Evolutionary conservation across 2,113 vertebrate species (phyloP), one percentile per base, ranked within the genome.

Genomic region (Erythrolamprus reginae): DNA sequence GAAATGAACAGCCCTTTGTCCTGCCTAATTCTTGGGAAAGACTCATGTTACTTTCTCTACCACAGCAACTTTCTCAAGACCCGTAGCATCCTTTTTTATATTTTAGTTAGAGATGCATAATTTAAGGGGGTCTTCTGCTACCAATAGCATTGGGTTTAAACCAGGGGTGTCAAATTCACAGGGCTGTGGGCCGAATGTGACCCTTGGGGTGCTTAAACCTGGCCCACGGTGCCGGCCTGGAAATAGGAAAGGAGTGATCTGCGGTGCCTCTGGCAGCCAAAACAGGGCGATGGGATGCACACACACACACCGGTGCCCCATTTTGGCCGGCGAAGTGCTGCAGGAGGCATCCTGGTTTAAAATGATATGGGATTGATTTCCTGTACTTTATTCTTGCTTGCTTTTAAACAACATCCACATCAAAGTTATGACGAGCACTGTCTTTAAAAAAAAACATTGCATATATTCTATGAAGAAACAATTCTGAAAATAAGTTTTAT

Each of bases 301-400:
- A 2, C 2, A 6, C 21, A n/a, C n/a, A n/a, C 19, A 1, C 19
- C 21, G 5, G 0, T 55, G 21, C 21, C 55, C 55, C 0, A 1
- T 24, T 56, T 56, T 56, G 23, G 23, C 23, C 55, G 1, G 55
- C 55, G 24, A 56, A 56, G 23, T 24, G 55, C 55, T 56, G 53
- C 53, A 55, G 21, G 53, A 24, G 55, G 7, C 0, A 0, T 24
- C 55, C 55, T 56, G 70, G 33, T 19, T 77, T 38, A 26, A 58
- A 26, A 17, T 38, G 17, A 21, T 42, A 3, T 38, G 70, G 17
- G 38, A 38, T 42, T 77, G 70, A 21, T 77, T 77, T 77, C 17
- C 65, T 77, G n/a, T 77, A 77, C 65, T 21, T 77, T 77, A 77
- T 42, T 38, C 82, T 83, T 83, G 21, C 21, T 47, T 82, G 77